These are phyloP conservation scores for Bombus consobrinus DNA, from an alignment of 1,140 invertebrate species.

Conservation along the genomic window DNA sequence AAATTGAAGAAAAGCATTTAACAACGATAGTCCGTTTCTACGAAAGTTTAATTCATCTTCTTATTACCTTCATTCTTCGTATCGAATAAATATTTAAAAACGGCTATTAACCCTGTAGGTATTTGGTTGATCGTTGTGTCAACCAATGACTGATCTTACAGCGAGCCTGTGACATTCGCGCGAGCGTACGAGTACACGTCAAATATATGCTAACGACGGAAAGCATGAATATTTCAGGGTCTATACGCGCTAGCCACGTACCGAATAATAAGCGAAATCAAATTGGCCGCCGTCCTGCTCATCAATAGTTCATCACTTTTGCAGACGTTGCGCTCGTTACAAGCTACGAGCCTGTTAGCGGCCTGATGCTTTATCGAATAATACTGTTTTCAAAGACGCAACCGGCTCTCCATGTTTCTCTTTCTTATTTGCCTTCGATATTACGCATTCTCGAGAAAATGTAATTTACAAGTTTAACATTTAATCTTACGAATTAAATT, in stretches of 20 bases:
- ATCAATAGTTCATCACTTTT: conserved; percentile 66
- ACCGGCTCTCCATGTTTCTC: background rate
- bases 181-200: conserved; percentile 1
- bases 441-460: background rate
- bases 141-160: conserved; percentile 32
- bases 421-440: background rate
- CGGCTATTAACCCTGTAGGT: background rate
- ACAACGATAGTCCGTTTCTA: background rate
- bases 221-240: conserved; percentile 66
- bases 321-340: conserved; percentile 51
- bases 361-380: background rate
- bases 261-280: conserved; percentile 72
- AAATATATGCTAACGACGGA: conserved; percentile 56
- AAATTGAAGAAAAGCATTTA: background rate
- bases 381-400: conserved; percentile 9
- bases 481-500: background rate
- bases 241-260: conserved; percentile 60
- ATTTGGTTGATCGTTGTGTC: conserved; percentile 7
- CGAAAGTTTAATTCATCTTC: background rate
- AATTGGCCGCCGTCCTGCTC: conserved; percentile 61
- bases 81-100: conserved; percentile 9
- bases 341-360: conserved; percentile 35
- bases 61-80: background rate
- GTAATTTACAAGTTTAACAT: background rate
- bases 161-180: background rate